Percentiles rank a stretch among this genome's conserved stretches.
Evolutionary conservation across 2,888 invertebrate species (phyloP).

Genomic region (Dolichomitus sp.): DNA sequence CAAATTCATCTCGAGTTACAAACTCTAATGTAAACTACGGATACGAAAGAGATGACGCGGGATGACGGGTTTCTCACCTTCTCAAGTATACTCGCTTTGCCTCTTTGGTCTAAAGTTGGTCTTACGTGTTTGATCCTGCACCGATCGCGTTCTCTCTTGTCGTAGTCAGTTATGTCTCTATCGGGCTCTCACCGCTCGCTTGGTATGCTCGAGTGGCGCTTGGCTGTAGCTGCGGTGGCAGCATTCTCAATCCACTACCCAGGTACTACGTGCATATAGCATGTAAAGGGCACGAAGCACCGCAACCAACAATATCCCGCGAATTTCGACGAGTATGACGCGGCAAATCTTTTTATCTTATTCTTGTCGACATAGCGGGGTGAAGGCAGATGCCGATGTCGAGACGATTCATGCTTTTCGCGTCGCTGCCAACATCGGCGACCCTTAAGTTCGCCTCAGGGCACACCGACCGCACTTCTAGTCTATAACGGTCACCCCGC

Average conservation of each 20-base stretch:
- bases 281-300: slow-evolving; percentile 3
- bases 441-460: slow-evolving; percentile 63
- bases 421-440: slow-evolving; percentile 62
- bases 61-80: slow-evolving; percentile 13
- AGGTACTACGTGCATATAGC: slow-evolving; percentile 26
- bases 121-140: slow-evolving; percentile 6
- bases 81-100: neutral
- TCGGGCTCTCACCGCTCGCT: slow-evolving; percentile 22
- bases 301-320: slow-evolving; percentile 63
- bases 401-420: slow-evolving; percentile 56
- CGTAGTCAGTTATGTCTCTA: neutral
- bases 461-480: slow-evolving; percentile 38
- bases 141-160: slow-evolving; percentile 16
- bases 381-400: slow-evolving; percentile 27
- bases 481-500: neutral
- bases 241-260: slow-evolving; percentile 6
- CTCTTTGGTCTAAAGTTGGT: slow-evolving; percentile 6
- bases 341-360: slow-evolving; percentile 71
- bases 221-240: slow-evolving; percentile 47
- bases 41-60: neutral
- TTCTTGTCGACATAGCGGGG: slow-evolving; percentile 60
- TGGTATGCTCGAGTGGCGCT: slow-evolving; percentile 35
- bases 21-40: neutral
- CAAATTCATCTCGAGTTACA: neutral
- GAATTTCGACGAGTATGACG: slow-evolving; percentile 72